These are phyloP conservation scores for Nesospiza acunhae DNA, from an alignment of 2,113 vertebrate genomes.

Conservation along the genomic window DNA sequence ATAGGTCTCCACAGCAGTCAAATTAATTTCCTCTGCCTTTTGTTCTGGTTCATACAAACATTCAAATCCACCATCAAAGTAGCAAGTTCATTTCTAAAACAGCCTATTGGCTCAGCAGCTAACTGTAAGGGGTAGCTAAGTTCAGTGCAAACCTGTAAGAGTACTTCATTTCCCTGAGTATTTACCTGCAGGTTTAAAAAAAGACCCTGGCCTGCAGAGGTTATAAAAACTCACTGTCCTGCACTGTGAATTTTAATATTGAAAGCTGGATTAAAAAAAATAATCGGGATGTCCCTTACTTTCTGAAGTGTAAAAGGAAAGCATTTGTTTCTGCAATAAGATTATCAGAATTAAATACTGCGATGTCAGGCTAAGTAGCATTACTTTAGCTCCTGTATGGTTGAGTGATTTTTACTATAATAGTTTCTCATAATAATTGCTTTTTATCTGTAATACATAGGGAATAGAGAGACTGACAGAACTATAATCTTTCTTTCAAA, in stretches of 20 bases:
- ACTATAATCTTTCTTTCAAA: slow-evolving; percentile 38
- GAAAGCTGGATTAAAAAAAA: neutral
- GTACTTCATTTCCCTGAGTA: neutral
- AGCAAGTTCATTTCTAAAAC: neutral
- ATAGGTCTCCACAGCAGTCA: neutral
- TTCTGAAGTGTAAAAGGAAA: slow-evolving; percentile 5
- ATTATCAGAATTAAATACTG: slow-evolving; percentile 16
- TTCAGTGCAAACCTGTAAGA: neutral
- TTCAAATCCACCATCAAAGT: neutral
- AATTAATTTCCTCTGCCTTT: slow-evolving; percentile 32
- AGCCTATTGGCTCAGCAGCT: neutral
- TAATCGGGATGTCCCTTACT: neutral
- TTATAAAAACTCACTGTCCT: neutral
- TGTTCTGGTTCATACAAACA: neutral
- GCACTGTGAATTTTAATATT: neutral
- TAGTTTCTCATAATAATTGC: slow-evolving; percentile 26
- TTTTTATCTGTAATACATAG: slow-evolving; percentile 38
- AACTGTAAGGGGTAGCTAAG: neutral
- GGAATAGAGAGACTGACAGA: slow-evolving; percentile 29
- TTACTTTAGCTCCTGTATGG: neutral
- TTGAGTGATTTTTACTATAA: slow-evolving; percentile 48
- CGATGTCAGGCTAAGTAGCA: neutral
- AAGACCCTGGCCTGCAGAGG: neutral
- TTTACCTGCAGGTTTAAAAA: neutral
- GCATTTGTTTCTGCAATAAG: neutral